Base-by-base conservation (phyloP, 2,797 vertebrate genomes). In the Xiphophorus birchmanni region DNA sequence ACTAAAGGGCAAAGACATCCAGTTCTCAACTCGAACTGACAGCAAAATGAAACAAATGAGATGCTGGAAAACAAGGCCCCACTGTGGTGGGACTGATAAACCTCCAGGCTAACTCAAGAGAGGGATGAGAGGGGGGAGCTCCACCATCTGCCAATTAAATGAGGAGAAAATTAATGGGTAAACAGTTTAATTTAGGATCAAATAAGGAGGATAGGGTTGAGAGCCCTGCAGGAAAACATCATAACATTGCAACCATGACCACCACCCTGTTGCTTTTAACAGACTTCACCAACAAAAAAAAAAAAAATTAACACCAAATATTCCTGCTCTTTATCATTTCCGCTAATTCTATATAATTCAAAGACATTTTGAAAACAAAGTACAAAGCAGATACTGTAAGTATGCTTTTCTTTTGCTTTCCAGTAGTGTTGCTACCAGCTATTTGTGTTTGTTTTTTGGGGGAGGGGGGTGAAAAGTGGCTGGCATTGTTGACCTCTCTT, bases 41-140 rank as follows among this genome's bases (percentile, higher is more conserved):
- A 89, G 85, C 86, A 91, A 91, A 92, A 82, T 90, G 75, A 90
- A 92, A 92, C 81, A 74, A 89, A 92, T 76, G 78, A 89, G 84
- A 79, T 86, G 52, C 76, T 74, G 69, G 80, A 80, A 82, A 84
- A 29, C 76, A 85, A 71, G 79, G 85, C 80, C 58, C 86, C 78
- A 88, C 86, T 90, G 90, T 82, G 82, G 74, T 77, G 88, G 82
- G 84, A 90, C 84, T 90, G 89, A 91, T 86, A 92, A 93, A 87
- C 90, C 92, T 91, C 75, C 86, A 84, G 87, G 90, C 89, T 73
- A 73, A 73, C 78, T 87, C n/a, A 15, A 48, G 74, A 75, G 42
- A 76, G 79, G 79, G 52, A 10, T 26, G 52, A 23, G 52, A 11
- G 50, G 60, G 73, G 69, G 65, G 77, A 69, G 73, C 58, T 80